Conservation (phyloP, 2,888 invertebrate species). For the Agonopterix heracliana region DNA sequence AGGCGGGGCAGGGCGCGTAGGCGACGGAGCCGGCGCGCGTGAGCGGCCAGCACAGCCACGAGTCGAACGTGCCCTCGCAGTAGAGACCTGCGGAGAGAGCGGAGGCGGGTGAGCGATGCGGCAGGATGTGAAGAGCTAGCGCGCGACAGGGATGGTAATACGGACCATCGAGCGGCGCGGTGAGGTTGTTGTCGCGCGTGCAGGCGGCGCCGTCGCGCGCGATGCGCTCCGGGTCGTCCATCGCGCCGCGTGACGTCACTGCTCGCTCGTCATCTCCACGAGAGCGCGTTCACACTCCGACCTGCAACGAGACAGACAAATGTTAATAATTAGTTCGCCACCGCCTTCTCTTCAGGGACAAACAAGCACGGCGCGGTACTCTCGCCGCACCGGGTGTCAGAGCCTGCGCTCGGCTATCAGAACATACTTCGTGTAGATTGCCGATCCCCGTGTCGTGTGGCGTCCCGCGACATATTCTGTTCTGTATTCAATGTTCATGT, state of each 20-base stretch:
- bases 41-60: conserved; percentile 88
- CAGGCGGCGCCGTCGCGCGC: conserved; percentile 44
- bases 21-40: conserved; percentile 81
- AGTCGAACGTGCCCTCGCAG: conserved; percentile 87
- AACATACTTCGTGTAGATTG: too few species aligned
- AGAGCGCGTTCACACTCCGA: neutral
- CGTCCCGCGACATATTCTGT: too few species aligned
- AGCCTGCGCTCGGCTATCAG: too few species aligned
- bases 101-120: neutral
- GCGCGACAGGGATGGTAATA: conserved; percentile 17
- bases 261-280: neutral
- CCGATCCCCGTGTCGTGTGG: too few species aligned
- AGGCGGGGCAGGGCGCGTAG: conserved; percentile 82
- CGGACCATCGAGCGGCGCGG: conserved; percentile 25
- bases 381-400: neutral
- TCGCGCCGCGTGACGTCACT: conserved; percentile 13
- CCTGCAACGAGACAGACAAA: neutral
- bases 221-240: conserved; percentile 56
- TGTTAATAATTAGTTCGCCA: too few species aligned
- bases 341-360: too few species aligned
- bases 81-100: conserved; percentile 62
- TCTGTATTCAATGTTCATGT: too few species aligned
- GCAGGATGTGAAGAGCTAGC: conserved; percentile 17
- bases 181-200: conserved; percentile 36
- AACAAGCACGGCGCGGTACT: too few species aligned